These are phyloP conservation scores for Sarcophaga variegata DNA, from an alignment of 2,888 invertebrate species.

Conservation along the genomic window DNA sequence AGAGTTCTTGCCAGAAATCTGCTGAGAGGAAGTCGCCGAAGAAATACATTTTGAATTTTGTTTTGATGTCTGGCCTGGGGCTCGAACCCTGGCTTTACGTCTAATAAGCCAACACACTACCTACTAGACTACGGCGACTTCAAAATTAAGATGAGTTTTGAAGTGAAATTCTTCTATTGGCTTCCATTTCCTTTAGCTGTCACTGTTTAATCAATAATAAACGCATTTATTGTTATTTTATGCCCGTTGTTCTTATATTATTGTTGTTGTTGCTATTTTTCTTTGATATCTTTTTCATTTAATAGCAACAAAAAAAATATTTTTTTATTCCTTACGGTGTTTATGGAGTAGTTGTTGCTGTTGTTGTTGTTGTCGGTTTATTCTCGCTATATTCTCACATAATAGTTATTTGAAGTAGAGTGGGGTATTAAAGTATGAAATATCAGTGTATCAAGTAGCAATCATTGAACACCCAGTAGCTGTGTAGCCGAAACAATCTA, in stretches of 20 bases:
- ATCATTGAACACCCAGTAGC: constrained; percentile 68
- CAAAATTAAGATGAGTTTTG: background rate
- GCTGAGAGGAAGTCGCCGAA: no score
- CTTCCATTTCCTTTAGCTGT: background rate
- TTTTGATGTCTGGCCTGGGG: no score
- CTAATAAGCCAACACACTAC: no score
- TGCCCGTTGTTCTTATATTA: background rate
- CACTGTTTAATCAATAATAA: constrained; percentile 36
- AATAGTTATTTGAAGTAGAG: constrained; percentile 44
- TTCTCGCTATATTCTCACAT: background rate
- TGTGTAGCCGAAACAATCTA: constrained; percentile 36
- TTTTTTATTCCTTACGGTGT: no score
- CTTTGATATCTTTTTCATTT: constrained; percentile 62
- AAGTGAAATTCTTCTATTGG: background rate
- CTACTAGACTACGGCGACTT: no score
- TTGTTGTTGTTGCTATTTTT: constrained; percentile 13
- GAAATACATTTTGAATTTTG: no score
- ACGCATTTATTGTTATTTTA: constrained; percentile 36
- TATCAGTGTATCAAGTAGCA: constrained; percentile 63
- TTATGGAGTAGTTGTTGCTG: no score
- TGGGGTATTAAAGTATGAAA: constrained; percentile 53
- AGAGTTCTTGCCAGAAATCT: no score
- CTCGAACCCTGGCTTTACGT: no score
- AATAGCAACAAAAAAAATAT: background rate
- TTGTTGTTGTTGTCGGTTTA: no score